Percentiles rank a stretch among this genome's conserved stretches.
phyloP scores from a whole-genome alignment of 2,113 vertebrate species.

The Apistogramma diplotaenia region DNA sequence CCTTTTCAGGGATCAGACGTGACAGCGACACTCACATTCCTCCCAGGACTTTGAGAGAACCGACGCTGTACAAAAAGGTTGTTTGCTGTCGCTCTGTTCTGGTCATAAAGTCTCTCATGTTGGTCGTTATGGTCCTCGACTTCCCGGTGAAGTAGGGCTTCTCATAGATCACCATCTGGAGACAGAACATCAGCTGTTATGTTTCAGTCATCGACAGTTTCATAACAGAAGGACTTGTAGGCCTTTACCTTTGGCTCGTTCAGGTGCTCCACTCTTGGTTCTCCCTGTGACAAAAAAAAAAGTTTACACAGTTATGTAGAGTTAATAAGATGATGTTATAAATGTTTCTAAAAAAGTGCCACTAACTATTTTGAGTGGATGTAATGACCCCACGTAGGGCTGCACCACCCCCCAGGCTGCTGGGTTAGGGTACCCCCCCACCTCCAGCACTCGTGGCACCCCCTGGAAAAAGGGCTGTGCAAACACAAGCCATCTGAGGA shows the following conservation, averaged over 20 bases:
- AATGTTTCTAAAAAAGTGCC: background rate
- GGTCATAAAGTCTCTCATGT: slow-evolving; percentile 81
- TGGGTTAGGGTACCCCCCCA: slow-evolving; percentile 84
- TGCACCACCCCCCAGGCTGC: slow-evolving; percentile 87
- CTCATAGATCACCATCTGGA: slow-evolving; percentile 86
- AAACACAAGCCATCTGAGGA: slow-evolving; percentile 88
- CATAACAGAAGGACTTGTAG: background rate
- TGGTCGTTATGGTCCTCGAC: slow-evolving; percentile 80
- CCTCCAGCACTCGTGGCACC: slow-evolving; percentile 84
- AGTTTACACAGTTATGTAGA: background rate
- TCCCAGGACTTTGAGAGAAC: slow-evolving; percentile 85
- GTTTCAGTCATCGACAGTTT: background rate
- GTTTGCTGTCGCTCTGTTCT: slow-evolving; percentile 65
- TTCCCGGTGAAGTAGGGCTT: slow-evolving; percentile 83
- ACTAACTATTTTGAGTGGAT: slow-evolving; percentile 89
- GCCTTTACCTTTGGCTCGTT: slow-evolving; percentile 85
- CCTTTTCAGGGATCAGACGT: background rate
- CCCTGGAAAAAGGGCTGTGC: slow-evolving; percentile 90
- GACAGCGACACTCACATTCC: slow-evolving; percentile 84
- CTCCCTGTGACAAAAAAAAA: slow-evolving; percentile 77
- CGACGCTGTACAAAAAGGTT: slow-evolving; percentile 73
- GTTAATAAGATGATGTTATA: background rate
- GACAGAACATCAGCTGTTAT: background rate
- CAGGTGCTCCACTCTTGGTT: slow-evolving; percentile 85
- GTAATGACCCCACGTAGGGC: slow-evolving; percentile 84